phyloP scores from a whole-genome alignment of 2,797 vertebrate genomes.

The Urocyon cinereoargenteus region DNA sequence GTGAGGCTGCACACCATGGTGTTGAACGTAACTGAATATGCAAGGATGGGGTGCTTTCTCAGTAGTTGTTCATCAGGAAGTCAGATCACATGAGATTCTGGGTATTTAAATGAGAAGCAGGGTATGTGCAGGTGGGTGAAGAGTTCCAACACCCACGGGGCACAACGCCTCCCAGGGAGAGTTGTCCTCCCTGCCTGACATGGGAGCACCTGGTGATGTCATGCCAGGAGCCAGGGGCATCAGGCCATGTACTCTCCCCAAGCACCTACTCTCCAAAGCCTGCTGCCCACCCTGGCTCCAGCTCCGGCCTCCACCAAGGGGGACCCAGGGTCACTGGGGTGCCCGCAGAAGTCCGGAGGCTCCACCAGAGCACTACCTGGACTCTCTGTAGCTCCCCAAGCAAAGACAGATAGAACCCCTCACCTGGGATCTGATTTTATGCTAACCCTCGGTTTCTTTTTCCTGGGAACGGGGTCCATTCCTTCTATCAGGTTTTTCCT shows the following conservation, averaged over 20 bases:
- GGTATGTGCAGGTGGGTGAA: background rate
- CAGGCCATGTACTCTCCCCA: rapidly evolving
- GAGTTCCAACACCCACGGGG: background rate
- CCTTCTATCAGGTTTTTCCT: background rate
- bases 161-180: background rate
- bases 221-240: too few species aligned
- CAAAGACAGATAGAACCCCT: background rate
- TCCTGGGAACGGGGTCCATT: background rate
- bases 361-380: rapidly evolving
- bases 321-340: background rate
- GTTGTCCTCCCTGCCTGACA: background rate
- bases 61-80: background rate
- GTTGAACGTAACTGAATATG: rapidly evolving
- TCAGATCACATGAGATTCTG: background rate
- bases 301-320: background rate
- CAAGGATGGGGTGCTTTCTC: rapidly evolving
- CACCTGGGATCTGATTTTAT: background rate
- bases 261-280: background rate
- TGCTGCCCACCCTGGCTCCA: background rate
- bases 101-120: background rate
- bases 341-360: background rate
- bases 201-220: background rate
- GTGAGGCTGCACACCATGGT: rapidly evolving
- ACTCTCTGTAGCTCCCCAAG: background rate
- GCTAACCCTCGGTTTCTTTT: background rate